Evolutionary conservation across 2,113 vertebrate genomes (phyloP), one percentile per base, ranked within the genome.

Genomic region (Cathartes aura): DNA sequence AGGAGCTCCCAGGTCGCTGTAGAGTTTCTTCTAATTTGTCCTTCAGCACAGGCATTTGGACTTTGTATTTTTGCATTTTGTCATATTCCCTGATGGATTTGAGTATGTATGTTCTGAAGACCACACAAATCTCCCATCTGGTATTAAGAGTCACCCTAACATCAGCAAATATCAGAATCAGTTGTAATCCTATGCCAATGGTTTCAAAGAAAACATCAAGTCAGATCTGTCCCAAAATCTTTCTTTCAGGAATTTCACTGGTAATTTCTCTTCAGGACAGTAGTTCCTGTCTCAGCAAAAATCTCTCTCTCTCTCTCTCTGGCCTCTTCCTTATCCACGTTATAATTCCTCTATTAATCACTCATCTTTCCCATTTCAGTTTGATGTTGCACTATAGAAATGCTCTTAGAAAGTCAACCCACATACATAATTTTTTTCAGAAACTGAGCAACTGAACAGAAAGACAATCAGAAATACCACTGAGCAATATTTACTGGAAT

Each of bases 31-130:
- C 27, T 19, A 24, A 24, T 19, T 67, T 56, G 9, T 75, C 26
- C 27, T 64, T 82, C 74, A 80, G 12, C 19, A 64, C 0, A 1
- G n/a, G 17, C 29, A 56, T 80, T 72, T 93, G 6, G 15, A 64
- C 16, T 50, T 92, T 6, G 7, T 50, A 34, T 48, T 93, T 97
- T 85, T 59, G 38, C 10, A 53, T 79, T 90, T 90, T 84, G 10
- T 45, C 29, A 5, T 45, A 45, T 8, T 82, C 47, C 22, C 6
- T 85, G 47, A 34, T 24, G 27, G 42, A 36, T 20, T 78, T 62
- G 14, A 15, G 5, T 30, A 2, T 48, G 5, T 30, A 2, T 48
- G 13, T 82, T 63, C n/a, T 75, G 60, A 67, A 74, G 24, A 48
- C 12, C 38, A 67, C 29, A n/a, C 1, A 42, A 74, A 43, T 50